phyloP scores from a whole-genome alignment of 2,888 invertebrate species.

The Lordiphosa andalusiaca region DNA sequence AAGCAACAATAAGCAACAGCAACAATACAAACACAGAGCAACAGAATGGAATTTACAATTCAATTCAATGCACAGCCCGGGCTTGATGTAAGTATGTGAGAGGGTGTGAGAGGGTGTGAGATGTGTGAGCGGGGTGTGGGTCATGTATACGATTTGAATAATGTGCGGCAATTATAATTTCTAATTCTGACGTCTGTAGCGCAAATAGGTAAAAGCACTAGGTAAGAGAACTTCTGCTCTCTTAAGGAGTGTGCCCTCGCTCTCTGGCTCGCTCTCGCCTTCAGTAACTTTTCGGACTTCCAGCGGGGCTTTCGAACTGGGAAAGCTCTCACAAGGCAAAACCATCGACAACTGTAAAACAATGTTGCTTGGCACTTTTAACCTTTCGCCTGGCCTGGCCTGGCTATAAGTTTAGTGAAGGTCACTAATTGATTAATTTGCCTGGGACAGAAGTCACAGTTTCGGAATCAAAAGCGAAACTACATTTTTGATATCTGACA shows the following conservation, averaged over 20 bases:
- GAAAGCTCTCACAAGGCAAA: slow-evolving; percentile 22
- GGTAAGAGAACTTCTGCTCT: slow-evolving; percentile 39
- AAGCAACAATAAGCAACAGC: slow-evolving; percentile 23
- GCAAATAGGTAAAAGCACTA: slow-evolving; percentile 24
- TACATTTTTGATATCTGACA: slow-evolving; percentile 5
- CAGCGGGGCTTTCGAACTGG: slow-evolving; percentile 2
- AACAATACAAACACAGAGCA: slow-evolving; percentile 15
- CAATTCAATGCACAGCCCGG: slow-evolving; percentile 36
- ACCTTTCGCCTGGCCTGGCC: slow-evolving; percentile 57
- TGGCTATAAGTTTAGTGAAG: slow-evolving; percentile 48
- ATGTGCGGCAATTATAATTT: slow-evolving; percentile 71
- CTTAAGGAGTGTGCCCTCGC: slow-evolving; percentile 20
- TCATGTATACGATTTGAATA: slow-evolving; percentile 68
- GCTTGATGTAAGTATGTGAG: slow-evolving; percentile 5
- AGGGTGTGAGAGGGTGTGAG: neutral
- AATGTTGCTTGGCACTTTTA: slow-evolving; percentile 62
- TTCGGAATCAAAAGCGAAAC: slow-evolving; percentile 11
- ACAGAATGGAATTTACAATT: slow-evolving; percentile 52
- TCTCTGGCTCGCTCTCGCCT: slow-evolving; percentile 7
- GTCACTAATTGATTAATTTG: slow-evolving; percentile 73
- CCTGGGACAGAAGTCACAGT: slow-evolving; percentile 12
- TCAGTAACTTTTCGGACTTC: slow-evolving; percentile 10
- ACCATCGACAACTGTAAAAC: slow-evolving; percentile 43
- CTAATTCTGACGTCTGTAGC: slow-evolving; percentile 67
- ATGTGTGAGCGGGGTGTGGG: slow-evolving; percentile 53